A percentile compares a stretch with the other conserved stretches of the same genome.
These are phyloP conservation scores for Phortica okadai DNA, from an alignment of 2,888 invertebrate species.

Conservation along the genomic window DNA sequence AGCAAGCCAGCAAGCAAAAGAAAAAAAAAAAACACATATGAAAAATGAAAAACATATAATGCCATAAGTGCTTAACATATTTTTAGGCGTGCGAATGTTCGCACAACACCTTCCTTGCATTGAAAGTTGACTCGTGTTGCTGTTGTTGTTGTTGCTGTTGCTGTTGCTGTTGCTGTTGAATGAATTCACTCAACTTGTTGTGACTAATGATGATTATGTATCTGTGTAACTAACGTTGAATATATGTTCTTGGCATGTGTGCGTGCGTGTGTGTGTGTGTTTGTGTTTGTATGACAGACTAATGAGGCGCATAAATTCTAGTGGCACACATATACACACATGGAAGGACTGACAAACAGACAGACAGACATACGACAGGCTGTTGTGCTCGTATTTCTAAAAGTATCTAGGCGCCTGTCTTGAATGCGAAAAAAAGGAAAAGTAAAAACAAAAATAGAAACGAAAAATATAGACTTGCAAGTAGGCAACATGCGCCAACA, in stretches of 20 bases:
- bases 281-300: conserved; percentile 52
- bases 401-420: background rate
- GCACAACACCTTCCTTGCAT: conserved; percentile 16
- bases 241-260: conserved; percentile 21
- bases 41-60: conserved; percentile 27
- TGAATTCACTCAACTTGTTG: conserved; percentile 49
- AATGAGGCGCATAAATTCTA: conserved; percentile 72
- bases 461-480: conserved; percentile 9
- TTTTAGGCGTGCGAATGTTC: conserved; percentile 52
- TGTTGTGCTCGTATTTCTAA: background rate
- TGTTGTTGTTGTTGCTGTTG: background rate
- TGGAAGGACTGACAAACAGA: no score
- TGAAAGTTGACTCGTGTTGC: background rate
- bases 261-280: conserved; percentile 19
- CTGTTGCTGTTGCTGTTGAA: background rate
- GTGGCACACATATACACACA: conserved; percentile 35
- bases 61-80: conserved; percentile 61
- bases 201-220: conserved; percentile 70
- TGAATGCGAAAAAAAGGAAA: background rate
- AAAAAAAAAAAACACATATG: conserved; percentile 40
- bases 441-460: background rate
- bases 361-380: conserved; percentile 30
- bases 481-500: conserved; percentile 41
- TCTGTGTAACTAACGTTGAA: conserved; percentile 38
- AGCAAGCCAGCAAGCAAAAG: conserved; percentile 18